phyloP scores from a whole-genome alignment of 2,888 invertebrate genomes.

The Lacanobia wlatinum region DNA sequence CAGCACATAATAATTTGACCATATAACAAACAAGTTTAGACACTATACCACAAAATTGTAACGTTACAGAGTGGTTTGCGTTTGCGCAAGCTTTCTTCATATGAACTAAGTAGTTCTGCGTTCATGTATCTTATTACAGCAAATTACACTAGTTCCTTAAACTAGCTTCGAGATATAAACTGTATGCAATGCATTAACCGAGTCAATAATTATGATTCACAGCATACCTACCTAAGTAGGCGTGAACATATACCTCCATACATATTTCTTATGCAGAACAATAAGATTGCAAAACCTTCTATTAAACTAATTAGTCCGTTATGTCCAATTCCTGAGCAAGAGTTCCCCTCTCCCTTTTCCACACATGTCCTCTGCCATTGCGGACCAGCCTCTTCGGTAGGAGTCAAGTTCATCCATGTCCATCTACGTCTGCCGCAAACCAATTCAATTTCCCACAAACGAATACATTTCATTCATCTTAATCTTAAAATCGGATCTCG shows the following conservation, averaged over 20 bases:
- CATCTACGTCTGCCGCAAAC: background rate
- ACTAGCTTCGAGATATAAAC: slow-evolving; percentile 14
- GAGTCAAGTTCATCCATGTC: background rate
- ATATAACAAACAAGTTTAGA: slow-evolving; percentile 49
- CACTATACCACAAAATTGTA: slow-evolving; percentile 32
- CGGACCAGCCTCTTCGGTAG: background rate
- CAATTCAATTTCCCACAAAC: background rate
- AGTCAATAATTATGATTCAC: slow-evolving; percentile 1
- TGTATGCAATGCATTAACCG: background rate
- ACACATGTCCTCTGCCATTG: background rate
- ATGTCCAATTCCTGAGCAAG: no score
- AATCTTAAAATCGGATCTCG: slow-evolving; percentile 46
- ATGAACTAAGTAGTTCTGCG: slow-evolving; percentile 35
- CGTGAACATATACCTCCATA: background rate
- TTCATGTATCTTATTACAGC: slow-evolving; percentile 48
- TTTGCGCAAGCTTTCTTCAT: slow-evolving; percentile 57
- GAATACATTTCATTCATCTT: slow-evolving; percentile 12
- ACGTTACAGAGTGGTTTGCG: slow-evolving; percentile 38
- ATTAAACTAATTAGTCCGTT: background rate
- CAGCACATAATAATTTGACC: slow-evolving; percentile 34
- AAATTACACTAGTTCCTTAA: slow-evolving; percentile 50
- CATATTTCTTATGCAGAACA: background rate
- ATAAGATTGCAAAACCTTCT: background rate
- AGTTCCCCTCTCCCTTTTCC: background rate
- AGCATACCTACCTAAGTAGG: background rate